A percentile compares a stretch with the other conserved stretches of the same genome.
Evolutionary conservation across 2,888 invertebrate genomes (phyloP).

Genomic region (Andrena camellia): DNA sequence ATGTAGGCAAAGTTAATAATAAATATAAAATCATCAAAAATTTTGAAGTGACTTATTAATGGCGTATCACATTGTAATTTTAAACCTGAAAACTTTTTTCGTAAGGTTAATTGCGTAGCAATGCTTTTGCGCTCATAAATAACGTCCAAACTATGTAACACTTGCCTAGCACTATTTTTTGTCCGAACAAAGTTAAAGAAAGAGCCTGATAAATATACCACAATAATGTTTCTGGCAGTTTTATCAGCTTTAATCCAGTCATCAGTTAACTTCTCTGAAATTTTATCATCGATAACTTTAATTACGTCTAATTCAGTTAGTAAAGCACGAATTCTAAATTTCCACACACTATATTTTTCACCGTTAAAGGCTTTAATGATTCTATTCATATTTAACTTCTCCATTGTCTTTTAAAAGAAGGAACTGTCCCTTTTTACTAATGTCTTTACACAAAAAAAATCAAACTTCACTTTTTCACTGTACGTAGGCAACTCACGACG

Average conservation of each 20-base stretch:
- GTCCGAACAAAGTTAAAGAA: neutral
- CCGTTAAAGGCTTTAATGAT: conserved; percentile 14
- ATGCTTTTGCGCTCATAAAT: conserved; percentile 5
- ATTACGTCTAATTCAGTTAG: conserved; percentile 3
- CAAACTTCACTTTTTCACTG: neutral
- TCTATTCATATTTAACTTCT: neutral
- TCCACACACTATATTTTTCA: conserved; percentile 7
- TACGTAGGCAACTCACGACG: neutral
- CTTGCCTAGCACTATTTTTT: neutral
- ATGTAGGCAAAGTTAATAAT: conserved; percentile 5
- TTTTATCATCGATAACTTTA: neutral
- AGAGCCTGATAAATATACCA: conserved; percentile 1
- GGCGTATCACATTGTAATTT: conserved; percentile 7
- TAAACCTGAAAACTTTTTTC: conserved; percentile 6
- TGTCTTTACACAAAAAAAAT: neutral
- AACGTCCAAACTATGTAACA: neutral
- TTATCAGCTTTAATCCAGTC: neutral
- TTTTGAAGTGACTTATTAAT: neutral
- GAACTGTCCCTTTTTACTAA: neutral
- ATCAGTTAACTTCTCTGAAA: neutral
- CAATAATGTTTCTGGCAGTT: neutral
- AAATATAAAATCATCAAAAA: conserved; percentile 15
- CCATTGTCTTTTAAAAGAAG: neutral
- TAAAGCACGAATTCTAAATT: neutral
- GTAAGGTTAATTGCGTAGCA: neutral